Conservation (phyloP, 2,888 invertebrate genomes). For the Bugulina stolonifera region DNA sequence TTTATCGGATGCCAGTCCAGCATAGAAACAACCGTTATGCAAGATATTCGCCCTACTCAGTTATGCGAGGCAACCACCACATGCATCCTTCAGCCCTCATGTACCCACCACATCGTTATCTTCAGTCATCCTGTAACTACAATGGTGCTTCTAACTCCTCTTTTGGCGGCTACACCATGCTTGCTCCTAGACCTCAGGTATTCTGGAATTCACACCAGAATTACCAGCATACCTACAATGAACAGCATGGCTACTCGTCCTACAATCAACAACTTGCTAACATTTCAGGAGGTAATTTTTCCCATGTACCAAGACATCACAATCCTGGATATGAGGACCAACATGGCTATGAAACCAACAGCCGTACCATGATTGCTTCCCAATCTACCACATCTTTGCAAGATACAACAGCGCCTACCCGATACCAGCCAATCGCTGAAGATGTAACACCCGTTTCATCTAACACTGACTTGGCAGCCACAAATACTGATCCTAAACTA, state of each 20-base stretch:
- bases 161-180: background rate
- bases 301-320: background rate
- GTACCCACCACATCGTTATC: too few relatives aligned
- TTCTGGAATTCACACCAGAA: background rate
- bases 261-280: background rate
- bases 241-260: background rate
- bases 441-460: constrained; percentile 11
- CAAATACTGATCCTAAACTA: background rate
- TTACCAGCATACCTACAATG: background rate
- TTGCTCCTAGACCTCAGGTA: background rate
- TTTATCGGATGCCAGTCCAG: background rate
- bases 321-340: too few relatives aligned
- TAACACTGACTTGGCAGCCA: background rate
- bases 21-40: background rate
- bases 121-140: background rate
- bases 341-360: too few relatives aligned
- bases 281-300: background rate
- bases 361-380: too few relatives aligned
- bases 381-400: too few relatives aligned
- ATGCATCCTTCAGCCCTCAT: background rate
- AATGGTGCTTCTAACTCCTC: background rate
- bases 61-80: background rate
- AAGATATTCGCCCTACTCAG: background rate
- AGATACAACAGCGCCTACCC: too few relatives aligned
- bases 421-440: background rate